A percentile compares a stretch with the other conserved stretches of the same genome.
phyloP scores from a whole-genome alignment of 1,140 invertebrate genomes.

The Sycophila sp. region DNA sequence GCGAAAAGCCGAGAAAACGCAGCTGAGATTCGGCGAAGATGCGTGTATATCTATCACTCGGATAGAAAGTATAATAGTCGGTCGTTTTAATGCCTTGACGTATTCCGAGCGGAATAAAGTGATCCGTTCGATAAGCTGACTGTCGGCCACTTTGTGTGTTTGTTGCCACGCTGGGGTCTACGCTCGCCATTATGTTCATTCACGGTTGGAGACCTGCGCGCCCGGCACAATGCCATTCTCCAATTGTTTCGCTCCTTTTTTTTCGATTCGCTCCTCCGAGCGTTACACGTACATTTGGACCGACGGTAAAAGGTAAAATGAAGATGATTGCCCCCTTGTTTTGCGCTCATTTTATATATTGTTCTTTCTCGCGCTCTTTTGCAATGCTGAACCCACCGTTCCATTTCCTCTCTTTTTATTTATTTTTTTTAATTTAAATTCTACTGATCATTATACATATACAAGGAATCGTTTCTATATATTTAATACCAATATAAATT shows the following conservation, averaged over 20 bases:
- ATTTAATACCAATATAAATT: too few relatives aligned
- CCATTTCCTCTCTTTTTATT: too few relatives aligned
- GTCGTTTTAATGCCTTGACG: not conserved
- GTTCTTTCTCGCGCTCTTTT: too few relatives aligned
- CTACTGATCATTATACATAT: too few relatives aligned
- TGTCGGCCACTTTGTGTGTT: too few relatives aligned
- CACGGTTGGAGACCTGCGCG: slow-evolving; percentile 3
- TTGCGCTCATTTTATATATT: too few relatives aligned
- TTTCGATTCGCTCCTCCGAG: not conserved
- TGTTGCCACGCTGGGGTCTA: too few relatives aligned
- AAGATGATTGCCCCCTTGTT: slow-evolving; percentile 13
- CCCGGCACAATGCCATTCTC: slow-evolving; percentile 15
- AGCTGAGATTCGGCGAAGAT: not conserved
- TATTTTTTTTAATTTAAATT: too few relatives aligned
- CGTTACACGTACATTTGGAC: not conserved
- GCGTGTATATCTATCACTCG: not conserved
- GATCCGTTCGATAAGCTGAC: not conserved
- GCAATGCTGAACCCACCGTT: too few relatives aligned
- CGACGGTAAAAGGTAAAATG: not conserved
- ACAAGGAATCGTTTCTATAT: too few relatives aligned
- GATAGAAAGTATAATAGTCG: not conserved
- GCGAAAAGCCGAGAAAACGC: too few relatives aligned
- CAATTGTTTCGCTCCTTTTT: slow-evolving; percentile 9
- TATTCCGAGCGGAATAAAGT: not conserved
- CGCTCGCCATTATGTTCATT: slow-evolving; percentile 3